Base-by-base conservation (phyloP, 2,113 vertebrate genomes). In the Osmerus mordax region DNA sequence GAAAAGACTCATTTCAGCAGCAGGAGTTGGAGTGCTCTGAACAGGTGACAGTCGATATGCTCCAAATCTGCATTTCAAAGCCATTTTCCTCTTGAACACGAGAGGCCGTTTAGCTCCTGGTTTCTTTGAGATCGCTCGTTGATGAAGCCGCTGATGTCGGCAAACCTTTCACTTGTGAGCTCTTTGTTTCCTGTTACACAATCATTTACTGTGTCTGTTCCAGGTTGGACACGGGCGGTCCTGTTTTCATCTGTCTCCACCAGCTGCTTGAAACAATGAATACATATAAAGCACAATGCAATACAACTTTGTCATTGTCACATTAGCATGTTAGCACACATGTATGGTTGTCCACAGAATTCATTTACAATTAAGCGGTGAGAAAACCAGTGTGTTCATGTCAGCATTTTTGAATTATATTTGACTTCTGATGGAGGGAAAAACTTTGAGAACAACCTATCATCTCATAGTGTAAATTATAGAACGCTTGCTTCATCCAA, bases 401-500 rank as follows among this genome's bases (percentile, higher is more conserved):
- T 56, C n/a, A 18, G 15, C 54, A n/a, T 56, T 8, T 56, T 56
- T 56, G 3, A 56, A 56, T 56, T 56, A 56, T 2, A 18, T 18
- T 56, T 56, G 12, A n/a, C 60, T 6, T 28, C 11, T 28, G 23
- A 56, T 18, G 54, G 54, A 64, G 67, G 67, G 36, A 64, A 63
- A 51, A 61, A 63, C 14, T 58, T 41, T 78, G 70, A 76, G 83
- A 74, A 83, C 70, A 64, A 84, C 92, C 93, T 91, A 91, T 94
- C 93, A 91, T 92, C 92, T 91, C 89, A 89, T 89, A 88, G 92
- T 89, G 92, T 94, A 93, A 93, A 94, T 94, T 94, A 94, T 94
- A 93, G 92, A 90, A 90, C 2, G 90, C 87, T 91, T 79, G 88
- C 87, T 83, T 80, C 83, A 82, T 96, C 96, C 95, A 97, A 96